Percentiles rank a stretch among this genome's conserved stretches.
Evolutionary conservation across 2,888 invertebrate species (phyloP).

Genomic region (Eretmocerus hayati): DNA sequence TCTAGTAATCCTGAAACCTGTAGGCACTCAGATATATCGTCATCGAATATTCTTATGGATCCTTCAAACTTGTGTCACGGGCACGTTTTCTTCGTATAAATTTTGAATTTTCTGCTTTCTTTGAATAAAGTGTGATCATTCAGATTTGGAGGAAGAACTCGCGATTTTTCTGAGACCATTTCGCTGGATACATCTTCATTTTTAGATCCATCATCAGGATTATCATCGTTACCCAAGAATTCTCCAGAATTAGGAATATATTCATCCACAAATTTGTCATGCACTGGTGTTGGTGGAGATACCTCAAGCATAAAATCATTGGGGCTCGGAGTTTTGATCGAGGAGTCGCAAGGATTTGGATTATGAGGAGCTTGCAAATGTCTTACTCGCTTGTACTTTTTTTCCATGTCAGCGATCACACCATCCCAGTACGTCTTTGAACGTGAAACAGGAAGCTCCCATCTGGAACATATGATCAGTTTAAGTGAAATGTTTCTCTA

Average conservation of each 20-base stretch:
- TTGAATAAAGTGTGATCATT: neutral
- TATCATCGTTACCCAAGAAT: neutral
- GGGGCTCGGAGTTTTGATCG: neutral
- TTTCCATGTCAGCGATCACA: conserved; percentile 31
- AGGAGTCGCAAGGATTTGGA: conserved; percentile 1
- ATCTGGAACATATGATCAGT: no score
- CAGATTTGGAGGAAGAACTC: neutral
- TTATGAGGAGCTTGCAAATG: conserved; percentile 19
- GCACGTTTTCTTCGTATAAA: conserved; percentile 21
- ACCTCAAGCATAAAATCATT: conserved; percentile 24
- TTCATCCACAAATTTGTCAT: neutral
- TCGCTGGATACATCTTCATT: neutral
- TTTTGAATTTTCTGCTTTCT: conserved; percentile 6
- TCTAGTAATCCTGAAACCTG: no score
- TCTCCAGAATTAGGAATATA: neutral
- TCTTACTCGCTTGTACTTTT: conserved; percentile 33
- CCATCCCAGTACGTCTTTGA: conserved; percentile 33
- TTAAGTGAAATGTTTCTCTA: no score
- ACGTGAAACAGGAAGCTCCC: conserved; percentile 30
- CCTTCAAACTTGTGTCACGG: conserved; percentile 23
- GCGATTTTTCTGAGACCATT: no score
- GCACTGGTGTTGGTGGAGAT: conserved; percentile 20
- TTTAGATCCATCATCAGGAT: neutral
- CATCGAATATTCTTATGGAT: conserved; percentile 22
- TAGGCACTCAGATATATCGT: conserved; percentile 23